Percentiles rank a stretch among this genome's conserved stretches.
These are phyloP conservation scores for Brienomyrus brachyistius DNA, from an alignment of 2,113 vertebrate species.

Conservation along the genomic window DNA sequence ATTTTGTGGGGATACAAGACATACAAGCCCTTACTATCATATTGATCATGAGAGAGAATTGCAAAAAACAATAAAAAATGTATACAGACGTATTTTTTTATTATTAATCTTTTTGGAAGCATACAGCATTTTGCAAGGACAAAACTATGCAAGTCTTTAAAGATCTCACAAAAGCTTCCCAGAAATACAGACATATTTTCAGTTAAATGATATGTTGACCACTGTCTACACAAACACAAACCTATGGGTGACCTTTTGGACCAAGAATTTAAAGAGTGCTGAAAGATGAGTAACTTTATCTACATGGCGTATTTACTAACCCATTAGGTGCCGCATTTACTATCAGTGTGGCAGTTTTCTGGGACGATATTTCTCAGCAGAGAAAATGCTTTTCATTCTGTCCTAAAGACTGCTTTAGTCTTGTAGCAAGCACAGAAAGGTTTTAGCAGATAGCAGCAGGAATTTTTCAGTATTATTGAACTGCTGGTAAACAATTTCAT, in stretches of 20 bases:
- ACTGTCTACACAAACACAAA: background rate
- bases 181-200: background rate
- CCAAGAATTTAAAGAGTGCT: background rate
- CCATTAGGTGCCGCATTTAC: background rate
- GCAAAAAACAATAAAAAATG: background rate
- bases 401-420: background rate
- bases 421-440: background rate
- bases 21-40: background rate
- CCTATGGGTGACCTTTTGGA: background rate
- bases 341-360: background rate
- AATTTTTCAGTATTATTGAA: background rate
- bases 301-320: background rate
- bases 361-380: background rate
- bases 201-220: background rate
- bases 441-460: background rate
- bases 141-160: background rate
- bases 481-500: background rate
- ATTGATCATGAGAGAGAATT: background rate
- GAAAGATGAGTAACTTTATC: background rate
- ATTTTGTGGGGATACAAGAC: background rate
- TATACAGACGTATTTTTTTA: background rate
- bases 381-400: background rate
- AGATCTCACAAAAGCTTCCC: background rate
- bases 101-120: background rate
- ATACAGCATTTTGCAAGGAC: background rate